These are phyloP conservation scores for Macaca mulatta DNA, from an alignment of 2,113 vertebrate genomes.

Conservation along the genomic window DNA sequence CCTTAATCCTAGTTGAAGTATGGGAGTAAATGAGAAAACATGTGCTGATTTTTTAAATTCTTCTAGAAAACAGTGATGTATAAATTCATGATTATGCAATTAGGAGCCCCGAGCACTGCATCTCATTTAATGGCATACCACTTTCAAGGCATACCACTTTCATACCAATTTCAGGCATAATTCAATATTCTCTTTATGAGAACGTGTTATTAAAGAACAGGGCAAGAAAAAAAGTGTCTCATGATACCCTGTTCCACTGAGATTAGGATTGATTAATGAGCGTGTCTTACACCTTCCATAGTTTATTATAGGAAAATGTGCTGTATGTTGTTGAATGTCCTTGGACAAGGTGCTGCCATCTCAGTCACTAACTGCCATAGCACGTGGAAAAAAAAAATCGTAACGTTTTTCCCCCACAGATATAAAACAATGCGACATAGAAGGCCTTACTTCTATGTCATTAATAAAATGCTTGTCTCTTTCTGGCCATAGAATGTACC, in stretches of 20 bases:
- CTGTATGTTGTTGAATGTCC: not conserved
- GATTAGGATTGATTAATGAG: not conserved
- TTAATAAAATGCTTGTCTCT: not conserved
- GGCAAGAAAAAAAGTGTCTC: not conserved
- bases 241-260: not conserved
- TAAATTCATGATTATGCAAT: not conserved
- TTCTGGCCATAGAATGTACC: not conserved
- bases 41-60: not conserved
- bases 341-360: not conserved
- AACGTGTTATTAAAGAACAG: not conserved
- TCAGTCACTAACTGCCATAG: not conserved
- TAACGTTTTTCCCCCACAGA: not conserved
- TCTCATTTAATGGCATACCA: not conserved
- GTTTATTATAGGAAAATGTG: not conserved
- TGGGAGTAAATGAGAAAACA: slow-evolving; percentile 20
- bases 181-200: not conserved
- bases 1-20: not conserved
- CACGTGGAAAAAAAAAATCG: not conserved
- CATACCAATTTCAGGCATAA: not conserved
- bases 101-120: not conserved
- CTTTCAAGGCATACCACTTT: not conserved
- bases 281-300: not conserved
- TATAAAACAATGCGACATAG: not conserved
- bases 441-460: not conserved
- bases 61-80: not conserved